Conservation (phyloP, 2,113 vertebrate genomes). For the Apodemus speciosus region DNA sequence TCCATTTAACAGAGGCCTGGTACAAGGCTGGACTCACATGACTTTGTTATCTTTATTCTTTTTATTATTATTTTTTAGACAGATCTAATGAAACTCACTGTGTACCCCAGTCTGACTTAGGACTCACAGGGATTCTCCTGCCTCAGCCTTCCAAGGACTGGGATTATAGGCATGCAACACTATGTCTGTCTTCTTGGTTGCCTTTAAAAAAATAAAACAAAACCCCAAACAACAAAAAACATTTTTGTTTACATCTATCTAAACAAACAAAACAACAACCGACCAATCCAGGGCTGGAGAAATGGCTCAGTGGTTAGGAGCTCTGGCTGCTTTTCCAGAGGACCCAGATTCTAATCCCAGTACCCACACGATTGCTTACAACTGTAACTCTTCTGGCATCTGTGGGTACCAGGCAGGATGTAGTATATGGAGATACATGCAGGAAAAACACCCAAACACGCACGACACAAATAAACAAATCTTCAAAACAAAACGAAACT, state of each 20-base stretch:
- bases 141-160: background rate
- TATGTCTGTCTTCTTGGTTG: background rate
- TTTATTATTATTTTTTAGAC: background rate
- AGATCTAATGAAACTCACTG: background rate
- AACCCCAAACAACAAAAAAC: background rate
- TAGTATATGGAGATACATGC: background rate
- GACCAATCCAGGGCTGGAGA: background rate
- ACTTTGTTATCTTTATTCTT: background rate
- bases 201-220: background rate
- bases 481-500: background rate
- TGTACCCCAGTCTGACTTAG: background rate
- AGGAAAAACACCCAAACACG: background rate
- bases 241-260: constrained; percentile 16
- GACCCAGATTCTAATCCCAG: background rate
- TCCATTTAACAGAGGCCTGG: constrained; percentile 3
- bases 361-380: background rate
- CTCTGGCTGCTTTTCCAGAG: background rate
- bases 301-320: background rate
- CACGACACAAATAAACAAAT: background rate
- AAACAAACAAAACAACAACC: constrained; percentile 11
- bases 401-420: background rate
- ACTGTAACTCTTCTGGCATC: no score
- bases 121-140: background rate
- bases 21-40: background rate
- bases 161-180: background rate